phyloP scores from a whole-genome alignment of 1,140 invertebrate genomes.

The Homarus americanus region DNA sequence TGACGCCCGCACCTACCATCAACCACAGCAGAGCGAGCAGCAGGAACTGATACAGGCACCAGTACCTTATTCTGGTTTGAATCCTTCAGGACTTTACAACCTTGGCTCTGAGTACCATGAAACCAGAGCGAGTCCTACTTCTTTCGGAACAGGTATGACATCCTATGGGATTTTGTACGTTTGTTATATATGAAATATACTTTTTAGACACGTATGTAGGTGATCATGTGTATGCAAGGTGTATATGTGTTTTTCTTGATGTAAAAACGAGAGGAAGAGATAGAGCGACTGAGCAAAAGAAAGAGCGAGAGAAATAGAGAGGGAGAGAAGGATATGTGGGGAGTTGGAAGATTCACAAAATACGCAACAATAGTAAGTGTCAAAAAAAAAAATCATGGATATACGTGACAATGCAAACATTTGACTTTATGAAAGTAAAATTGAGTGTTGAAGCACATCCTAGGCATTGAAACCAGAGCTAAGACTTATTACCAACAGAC shows the following conservation, averaged over 20 bases:
- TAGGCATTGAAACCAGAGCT: too few relatives aligned
- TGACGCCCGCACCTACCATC: neutral
- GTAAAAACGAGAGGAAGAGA: neutral
- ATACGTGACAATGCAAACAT: too few relatives aligned
- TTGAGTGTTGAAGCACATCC: too few relatives aligned
- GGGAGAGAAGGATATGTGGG: too few relatives aligned
- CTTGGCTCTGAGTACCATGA: neutral
- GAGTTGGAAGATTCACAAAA: too few relatives aligned
- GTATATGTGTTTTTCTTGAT: constrained; percentile 17
- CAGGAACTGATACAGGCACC: neutral
- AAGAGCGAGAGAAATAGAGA: neutral
- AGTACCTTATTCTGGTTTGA: constrained; percentile 20
- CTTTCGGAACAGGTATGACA: constrained; percentile 3
- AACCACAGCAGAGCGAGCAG: neutral
- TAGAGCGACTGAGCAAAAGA: neutral
- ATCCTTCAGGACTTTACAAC: constrained; percentile 44
- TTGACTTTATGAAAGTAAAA: too few relatives aligned
- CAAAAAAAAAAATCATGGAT: too few relatives aligned
- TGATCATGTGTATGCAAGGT: constrained; percentile 14
- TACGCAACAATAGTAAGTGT: too few relatives aligned
- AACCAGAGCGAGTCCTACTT: neutral
- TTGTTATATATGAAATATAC: too few relatives aligned
- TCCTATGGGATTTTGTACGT: neutral
- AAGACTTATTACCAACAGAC: too few relatives aligned
- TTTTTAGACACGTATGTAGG: neutral